Percentiles rank a stretch among this genome's conserved stretches.
These are phyloP conservation scores for Pyrochroa serraticornis DNA, from an alignment of 2,888 invertebrate genomes.

Conservation along the genomic window DNA sequence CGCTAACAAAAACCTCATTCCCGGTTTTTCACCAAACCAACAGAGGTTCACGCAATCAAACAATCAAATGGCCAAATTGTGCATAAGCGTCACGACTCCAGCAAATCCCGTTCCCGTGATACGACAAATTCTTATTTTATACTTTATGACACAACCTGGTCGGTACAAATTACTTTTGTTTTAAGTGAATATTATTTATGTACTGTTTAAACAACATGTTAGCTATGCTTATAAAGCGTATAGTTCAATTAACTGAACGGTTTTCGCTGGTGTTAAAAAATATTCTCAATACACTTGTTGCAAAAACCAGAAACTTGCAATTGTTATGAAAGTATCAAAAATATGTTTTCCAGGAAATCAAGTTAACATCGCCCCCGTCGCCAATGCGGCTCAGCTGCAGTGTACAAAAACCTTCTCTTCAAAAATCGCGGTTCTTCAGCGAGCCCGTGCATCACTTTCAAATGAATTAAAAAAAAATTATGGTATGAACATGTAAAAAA, in stretches of 20 bases:
- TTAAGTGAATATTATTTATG: too few species aligned
- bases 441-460: not conserved
- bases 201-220: too few species aligned
- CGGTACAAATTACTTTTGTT: too few species aligned
- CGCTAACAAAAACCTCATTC: conserved; percentile 4
- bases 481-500: conserved; percentile 1
- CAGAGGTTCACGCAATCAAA: not conserved
- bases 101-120: too few species aligned
- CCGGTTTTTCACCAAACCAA: conserved; percentile 9
- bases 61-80: too few species aligned
- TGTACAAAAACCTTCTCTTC: not conserved
- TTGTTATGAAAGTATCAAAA: conserved; percentile 64
- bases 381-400: conserved; percentile 5
- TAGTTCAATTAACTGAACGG: too few species aligned
- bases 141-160: too few species aligned
- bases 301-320: not conserved
- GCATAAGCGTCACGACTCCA: too few species aligned
- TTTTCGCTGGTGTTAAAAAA: too few species aligned
- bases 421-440: not conserved
- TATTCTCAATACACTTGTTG: too few species aligned
- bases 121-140: too few species aligned
- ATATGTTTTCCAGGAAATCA: conserved; percentile 58
- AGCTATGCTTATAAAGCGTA: too few species aligned
- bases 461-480: not conserved
- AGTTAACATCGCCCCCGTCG: conserved; percentile 3